phyloP scores from a whole-genome alignment of 64 coral and sea anemone genomes.

The Stichodactyla mertensii region DNA sequence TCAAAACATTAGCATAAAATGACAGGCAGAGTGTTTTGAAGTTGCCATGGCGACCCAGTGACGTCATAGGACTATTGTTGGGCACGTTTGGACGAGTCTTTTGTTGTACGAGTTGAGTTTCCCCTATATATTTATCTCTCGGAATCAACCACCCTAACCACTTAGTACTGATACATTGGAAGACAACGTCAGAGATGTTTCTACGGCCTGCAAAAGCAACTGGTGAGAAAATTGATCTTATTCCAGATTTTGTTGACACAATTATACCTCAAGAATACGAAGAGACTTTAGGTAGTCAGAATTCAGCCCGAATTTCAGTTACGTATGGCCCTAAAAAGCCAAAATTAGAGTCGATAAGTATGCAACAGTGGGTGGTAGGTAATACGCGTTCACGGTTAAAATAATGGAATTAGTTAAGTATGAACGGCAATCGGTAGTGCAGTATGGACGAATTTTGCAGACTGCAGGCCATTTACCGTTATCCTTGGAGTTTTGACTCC shows the following conservation, averaged over 20 bases:
- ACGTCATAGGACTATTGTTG: too few relatives aligned
- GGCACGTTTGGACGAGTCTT: too few relatives aligned
- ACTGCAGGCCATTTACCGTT: slow-evolving; percentile 5
- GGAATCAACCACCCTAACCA: too few relatives aligned
- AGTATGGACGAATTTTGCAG: slow-evolving; percentile 14
- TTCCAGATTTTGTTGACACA: slow-evolving; percentile 23
- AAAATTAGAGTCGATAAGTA: slow-evolving; percentile 21
- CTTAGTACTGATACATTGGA: too few relatives aligned
- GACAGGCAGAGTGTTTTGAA: too few relatives aligned
- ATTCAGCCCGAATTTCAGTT: neutral
- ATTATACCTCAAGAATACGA: slow-evolving; percentile 27
- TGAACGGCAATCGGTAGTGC: neutral
- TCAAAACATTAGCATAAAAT: too few relatives aligned
- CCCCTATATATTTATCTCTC: too few relatives aligned
- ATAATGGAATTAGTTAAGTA: neutral
- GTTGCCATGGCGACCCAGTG: too few relatives aligned
- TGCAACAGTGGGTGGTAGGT: too few relatives aligned
- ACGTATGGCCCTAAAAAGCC: slow-evolving; percentile 27
- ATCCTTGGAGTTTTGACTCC: too few relatives aligned
- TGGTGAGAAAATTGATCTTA: slow-evolving; percentile 42
- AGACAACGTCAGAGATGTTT: too few relatives aligned
- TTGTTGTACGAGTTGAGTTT: too few relatives aligned
- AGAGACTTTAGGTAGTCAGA: neutral
- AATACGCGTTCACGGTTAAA: neutral
- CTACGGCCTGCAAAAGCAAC: neutral